Conservation (phyloP, 2,888 invertebrate genomes). For the Steinernema hermaphroditum region DNA sequence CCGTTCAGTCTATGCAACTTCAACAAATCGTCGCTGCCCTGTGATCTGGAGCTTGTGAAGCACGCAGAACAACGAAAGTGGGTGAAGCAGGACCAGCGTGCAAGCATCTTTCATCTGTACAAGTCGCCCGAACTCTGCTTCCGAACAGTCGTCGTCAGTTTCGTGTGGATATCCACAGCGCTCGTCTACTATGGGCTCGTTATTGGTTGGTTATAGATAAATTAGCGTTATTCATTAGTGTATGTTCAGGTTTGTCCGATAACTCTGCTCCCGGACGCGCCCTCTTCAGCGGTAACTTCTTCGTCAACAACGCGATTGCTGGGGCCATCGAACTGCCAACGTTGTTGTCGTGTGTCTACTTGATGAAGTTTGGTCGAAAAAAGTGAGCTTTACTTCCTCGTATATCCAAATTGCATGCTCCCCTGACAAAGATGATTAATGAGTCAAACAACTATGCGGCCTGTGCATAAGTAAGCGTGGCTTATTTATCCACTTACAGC, state of each 20-base stretch:
- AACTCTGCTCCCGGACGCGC: conserved; percentile 46
- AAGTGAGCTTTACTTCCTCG: conserved; percentile 43
- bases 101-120: conserved; percentile 59
- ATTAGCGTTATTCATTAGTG: conserved; percentile 27
- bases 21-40: conserved; percentile 62
- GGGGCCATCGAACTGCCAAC: conserved; percentile 66
- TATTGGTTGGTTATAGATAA: conserved; percentile 9
- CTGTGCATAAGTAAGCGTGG: too few species aligned
- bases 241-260: conserved; percentile 55
- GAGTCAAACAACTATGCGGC: too few species aligned
- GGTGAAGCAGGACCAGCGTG: conserved; percentile 56
- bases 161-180: conserved; percentile 65
- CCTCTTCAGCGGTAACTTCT: conserved; percentile 65
- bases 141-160: conserved; percentile 55
- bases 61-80: conserved; percentile 58
- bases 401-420: too few species aligned
- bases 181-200: conserved; percentile 66
- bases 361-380: conserved; percentile 62
- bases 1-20: conserved; percentile 64
- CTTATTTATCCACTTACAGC: too few species aligned
- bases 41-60: conserved; percentile 63
- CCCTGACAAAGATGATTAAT: too few species aligned
- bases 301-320: conserved; percentile 64
- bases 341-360: conserved; percentile 60
- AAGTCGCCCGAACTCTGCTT: conserved; percentile 53